A percentile compares a stretch with the other conserved stretches of the same genome.
Evolutionary conservation across 2,797 vertebrate species (phyloP).

Genomic region (Anguilla obscura): DNA sequence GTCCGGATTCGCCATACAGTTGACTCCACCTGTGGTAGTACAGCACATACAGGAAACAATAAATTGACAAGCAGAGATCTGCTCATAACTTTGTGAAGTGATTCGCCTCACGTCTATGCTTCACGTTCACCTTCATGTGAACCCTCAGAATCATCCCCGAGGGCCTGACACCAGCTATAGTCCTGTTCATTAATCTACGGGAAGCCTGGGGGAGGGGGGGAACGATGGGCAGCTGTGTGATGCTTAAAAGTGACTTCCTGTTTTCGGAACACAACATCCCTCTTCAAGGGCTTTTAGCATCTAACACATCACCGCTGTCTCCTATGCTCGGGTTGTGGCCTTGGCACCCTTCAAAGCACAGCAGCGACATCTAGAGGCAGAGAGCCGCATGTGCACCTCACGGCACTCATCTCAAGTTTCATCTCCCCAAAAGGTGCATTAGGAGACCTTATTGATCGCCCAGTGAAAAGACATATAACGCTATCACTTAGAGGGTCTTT

Average conservation of each 20-base stretch:
- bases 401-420: constrained; percentile 54
- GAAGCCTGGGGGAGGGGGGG: background rate
- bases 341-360: constrained; percentile 45
- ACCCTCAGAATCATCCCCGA: background rate
- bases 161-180: background rate
- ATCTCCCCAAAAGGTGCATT: constrained; percentile 65
- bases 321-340: background rate
- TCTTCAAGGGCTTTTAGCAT: constrained; percentile 7
- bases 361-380: constrained; percentile 66
- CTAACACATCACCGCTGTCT: background rate
- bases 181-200: constrained; percentile 18
- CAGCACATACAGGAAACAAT: constrained; percentile 33
- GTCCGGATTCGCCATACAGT: constrained; percentile 69
- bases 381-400: constrained; percentile 32
- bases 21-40: constrained; percentile 68
- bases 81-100: background rate
- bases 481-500: constrained; percentile 70
- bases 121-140: constrained; percentile 19
- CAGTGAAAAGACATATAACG: constrained; percentile 67
- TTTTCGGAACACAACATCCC: background rate
- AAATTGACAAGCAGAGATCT: background rate
- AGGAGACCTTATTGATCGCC: constrained; percentile 68
- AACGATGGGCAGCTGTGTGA: background rate
- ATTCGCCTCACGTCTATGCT: background rate
- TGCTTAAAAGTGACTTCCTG: constrained; percentile 15